Conservation (phyloP, 1,140 invertebrate genomes). For the Anagrus nilaparvatae region DNA sequence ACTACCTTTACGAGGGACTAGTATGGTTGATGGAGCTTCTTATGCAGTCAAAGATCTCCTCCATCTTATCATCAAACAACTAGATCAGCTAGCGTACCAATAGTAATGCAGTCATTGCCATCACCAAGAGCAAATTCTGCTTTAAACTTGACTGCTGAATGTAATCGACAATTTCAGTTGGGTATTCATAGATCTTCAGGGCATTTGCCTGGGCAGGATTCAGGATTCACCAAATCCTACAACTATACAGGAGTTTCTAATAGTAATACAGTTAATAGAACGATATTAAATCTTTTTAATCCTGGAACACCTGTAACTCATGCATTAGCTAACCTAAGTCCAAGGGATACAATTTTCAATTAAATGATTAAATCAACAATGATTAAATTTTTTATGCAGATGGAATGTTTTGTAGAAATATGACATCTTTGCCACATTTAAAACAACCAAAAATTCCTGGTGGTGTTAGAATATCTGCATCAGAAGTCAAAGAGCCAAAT, state of each 20-base stretch:
- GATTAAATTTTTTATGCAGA: slow-evolving; percentile 51
- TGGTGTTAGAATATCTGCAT: slow-evolving; percentile 31
- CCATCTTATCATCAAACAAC: slow-evolving; percentile 77
- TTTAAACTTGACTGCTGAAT: slow-evolving; percentile 57
- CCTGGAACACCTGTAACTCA: slow-evolving; percentile 61
- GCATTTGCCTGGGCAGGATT: slow-evolving; percentile 47
- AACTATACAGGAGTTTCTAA: no score
- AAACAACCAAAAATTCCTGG: slow-evolving; percentile 49
- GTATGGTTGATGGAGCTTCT: not conserved
- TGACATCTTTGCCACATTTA: slow-evolving; percentile 67
- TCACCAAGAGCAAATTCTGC: slow-evolving; percentile 56
- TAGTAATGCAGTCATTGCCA: slow-evolving; percentile 59
- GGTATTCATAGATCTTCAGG: no score
- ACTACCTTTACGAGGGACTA: not conserved
- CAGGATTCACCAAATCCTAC: slow-evolving; percentile 44
- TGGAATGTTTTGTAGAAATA: slow-evolving; percentile 66
- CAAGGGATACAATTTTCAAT: slow-evolving; percentile 29
- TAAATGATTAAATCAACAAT: no score
- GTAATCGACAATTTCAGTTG: slow-evolving; percentile 40
- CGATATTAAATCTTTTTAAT: slow-evolving; percentile 51
- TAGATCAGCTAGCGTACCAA: slow-evolving; percentile 72
- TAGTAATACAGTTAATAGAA: slow-evolving; percentile 36
- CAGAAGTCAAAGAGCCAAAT: slow-evolving; percentile 67
- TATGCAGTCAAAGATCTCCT: slow-evolving; percentile 68
- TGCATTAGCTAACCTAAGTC: slow-evolving; percentile 45